These are phyloP conservation scores for Diadromus collaris DNA, from an alignment of 2,888 invertebrate species.

Conservation along the genomic window DNA sequence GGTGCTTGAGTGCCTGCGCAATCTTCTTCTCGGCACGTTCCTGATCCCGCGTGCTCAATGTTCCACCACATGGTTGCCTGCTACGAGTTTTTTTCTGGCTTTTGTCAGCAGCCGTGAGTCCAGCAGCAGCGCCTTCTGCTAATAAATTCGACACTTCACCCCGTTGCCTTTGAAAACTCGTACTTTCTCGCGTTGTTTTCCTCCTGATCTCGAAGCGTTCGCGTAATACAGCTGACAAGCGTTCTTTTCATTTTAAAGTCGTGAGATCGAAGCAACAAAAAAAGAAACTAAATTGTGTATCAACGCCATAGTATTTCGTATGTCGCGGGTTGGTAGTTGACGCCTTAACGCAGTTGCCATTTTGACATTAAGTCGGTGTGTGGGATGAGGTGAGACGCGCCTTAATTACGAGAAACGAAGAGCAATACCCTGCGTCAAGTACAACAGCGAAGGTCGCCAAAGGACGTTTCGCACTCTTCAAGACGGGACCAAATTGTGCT, in stretches of 20 bases:
- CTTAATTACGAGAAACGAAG: constrained; percentile 48
- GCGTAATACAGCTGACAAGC: neutral
- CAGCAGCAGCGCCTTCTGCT: constrained; percentile 55
- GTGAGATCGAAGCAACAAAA: neutral
- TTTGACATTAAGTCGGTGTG: constrained; percentile 59
- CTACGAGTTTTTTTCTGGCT: constrained; percentile 63
- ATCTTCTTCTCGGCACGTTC: constrained; percentile 57
- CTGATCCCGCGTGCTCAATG: constrained; percentile 69
- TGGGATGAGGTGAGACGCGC: constrained; percentile 35
- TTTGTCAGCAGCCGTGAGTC: constrained; percentile 51
- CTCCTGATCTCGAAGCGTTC: neutral
- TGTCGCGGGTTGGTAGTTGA: constrained; percentile 44
- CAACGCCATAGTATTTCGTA: constrained; percentile 36
- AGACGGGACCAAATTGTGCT: constrained; percentile 51
- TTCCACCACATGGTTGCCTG: constrained; percentile 71
- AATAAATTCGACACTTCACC: constrained; percentile 53
- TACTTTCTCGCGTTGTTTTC: constrained; percentile 1
- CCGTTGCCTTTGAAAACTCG: constrained; percentile 50
- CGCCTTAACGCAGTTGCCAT: constrained; percentile 62
- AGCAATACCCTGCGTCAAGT: constrained; percentile 46
- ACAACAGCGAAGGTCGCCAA: constrained; percentile 25
- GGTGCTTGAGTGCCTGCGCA: constrained; percentile 44
- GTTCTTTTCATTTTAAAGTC: neutral
- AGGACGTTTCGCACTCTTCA: constrained; percentile 13
- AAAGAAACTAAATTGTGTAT: neutral